phyloP scores from a whole-genome alignment of 2,113 vertebrate species.

The Xenus cinereus region DNA sequence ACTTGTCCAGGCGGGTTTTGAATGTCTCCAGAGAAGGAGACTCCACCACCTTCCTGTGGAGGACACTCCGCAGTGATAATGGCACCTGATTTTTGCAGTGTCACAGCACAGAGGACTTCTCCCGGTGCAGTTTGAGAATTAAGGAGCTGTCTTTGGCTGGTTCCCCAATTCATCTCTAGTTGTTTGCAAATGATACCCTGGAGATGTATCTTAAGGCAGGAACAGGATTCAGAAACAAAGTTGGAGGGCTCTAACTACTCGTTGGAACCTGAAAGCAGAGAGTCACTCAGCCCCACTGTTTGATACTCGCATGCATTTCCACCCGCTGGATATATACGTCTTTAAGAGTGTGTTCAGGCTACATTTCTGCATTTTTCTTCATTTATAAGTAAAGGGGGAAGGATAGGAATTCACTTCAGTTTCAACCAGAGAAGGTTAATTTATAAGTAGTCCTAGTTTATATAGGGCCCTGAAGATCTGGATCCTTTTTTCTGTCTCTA shows the following conservation, averaged over 20 bases:
- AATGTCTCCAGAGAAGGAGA: too few relatives aligned
- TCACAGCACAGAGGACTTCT: not conserved
- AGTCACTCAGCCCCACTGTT: not conserved
- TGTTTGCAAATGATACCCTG: not conserved
- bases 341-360: not conserved
- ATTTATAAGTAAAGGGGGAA: not conserved
- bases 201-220: not conserved
- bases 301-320: not conserved
- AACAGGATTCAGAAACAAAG: not conserved
- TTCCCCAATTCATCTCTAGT: not conserved
- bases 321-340: rapidly evolving
- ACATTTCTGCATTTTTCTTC: not conserved
- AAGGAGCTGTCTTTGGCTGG: not conserved
- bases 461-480: not conserved
- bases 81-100: not conserved
- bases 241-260: not conserved
- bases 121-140: not conserved
- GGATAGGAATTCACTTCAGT: not conserved
- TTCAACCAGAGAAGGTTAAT: not conserved
- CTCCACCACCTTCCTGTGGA: too few relatives aligned
- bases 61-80: not conserved
- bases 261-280: not conserved
- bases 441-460: not conserved
- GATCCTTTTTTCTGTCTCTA: not conserved
- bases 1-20: too few relatives aligned